Evolutionary conservation across 2,113 vertebrate species (phyloP), one percentile per base, ranked within the genome.

Genomic region (Zosterops japonicus): DNA sequence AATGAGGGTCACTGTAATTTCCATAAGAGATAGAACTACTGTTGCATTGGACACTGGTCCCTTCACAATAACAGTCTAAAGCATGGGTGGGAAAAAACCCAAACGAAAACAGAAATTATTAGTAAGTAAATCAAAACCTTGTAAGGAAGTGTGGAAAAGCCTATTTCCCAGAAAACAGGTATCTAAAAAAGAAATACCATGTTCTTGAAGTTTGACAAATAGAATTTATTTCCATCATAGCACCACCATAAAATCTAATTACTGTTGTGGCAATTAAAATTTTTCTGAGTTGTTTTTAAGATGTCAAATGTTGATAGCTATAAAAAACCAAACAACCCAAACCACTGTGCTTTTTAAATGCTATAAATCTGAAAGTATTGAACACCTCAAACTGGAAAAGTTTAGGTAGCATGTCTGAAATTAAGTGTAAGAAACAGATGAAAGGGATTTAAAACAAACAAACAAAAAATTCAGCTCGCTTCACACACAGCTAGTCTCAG

Each of bases 1-100:
- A 94, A 96, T 87, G 20, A 95, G 70, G 82, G 88, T 81, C 93
- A 91, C 44, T 23, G 18, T 41, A 72, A 94, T 94, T 92, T 95
- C 93, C 87, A 86, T 82, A 69, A 63, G 63, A 93, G 70, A 77
- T 16, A 87, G 55, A 70, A 76, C 88, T 55, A 59, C 60, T 78
- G 57, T 50, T 94, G 72, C 81, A 83, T 27, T 90, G 76, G 81
- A 69, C n/a, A 23, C 61, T 72, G 21, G 36, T 65, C 22, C 12
- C 33, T 83, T 96, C 92, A 90, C 49, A 95, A 17, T 71, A 93
- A 70, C 53, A 89, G 11, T 59, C 74, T 75, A 52, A 90, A 89
- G 44, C 24, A 29, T 8, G 90, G 49, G 23, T 83, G 77, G 39
- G 59, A 53, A 75, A 75, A 87, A 65, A 24, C 0, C 5, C 14